phyloP scores from a whole-genome alignment of 2,888 invertebrate species.

The Acrobasis suavella region DNA sequence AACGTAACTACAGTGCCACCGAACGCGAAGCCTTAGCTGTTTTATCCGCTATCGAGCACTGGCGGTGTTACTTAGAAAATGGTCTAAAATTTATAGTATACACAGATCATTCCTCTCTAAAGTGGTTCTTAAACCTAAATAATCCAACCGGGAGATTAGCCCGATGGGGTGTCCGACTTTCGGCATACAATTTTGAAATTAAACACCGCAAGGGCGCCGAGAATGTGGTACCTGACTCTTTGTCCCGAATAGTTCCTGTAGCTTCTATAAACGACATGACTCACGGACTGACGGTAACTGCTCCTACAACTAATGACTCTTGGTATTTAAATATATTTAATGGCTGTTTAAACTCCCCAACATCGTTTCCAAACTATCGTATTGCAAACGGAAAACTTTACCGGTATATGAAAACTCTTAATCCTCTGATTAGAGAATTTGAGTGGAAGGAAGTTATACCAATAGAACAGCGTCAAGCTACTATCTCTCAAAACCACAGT shows the following conservation, averaged over 20 bases:
- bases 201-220: too few relatives aligned
- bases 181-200: too few relatives aligned
- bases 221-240: too few relatives aligned
- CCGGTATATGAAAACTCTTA: constrained; percentile 27
- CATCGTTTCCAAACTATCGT: constrained; percentile 28
- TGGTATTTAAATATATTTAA: constrained; percentile 35
- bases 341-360: constrained; percentile 26
- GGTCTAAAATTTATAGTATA: too few relatives aligned
- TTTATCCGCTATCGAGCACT: too few relatives aligned
- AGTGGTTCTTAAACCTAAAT: too few relatives aligned
- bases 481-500: constrained; percentile 31
- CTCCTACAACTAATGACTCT: constrained; percentile 22
- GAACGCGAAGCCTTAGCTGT: too few relatives aligned
- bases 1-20: too few relatives aligned
- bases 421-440: constrained; percentile 30
- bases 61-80: too few relatives aligned
- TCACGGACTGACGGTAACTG: not conserved
- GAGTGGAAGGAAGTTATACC: constrained; percentile 38
- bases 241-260: constrained; percentile 26
- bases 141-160: too few relatives aligned
- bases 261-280: constrained; percentile 9
- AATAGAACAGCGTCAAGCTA: constrained; percentile 7
- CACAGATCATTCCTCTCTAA: too few relatives aligned
- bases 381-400: constrained; percentile 30
- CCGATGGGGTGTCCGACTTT: too few relatives aligned